Conservation (phyloP, 2,888 invertebrate species). For the Ellobium chinense region DNA sequence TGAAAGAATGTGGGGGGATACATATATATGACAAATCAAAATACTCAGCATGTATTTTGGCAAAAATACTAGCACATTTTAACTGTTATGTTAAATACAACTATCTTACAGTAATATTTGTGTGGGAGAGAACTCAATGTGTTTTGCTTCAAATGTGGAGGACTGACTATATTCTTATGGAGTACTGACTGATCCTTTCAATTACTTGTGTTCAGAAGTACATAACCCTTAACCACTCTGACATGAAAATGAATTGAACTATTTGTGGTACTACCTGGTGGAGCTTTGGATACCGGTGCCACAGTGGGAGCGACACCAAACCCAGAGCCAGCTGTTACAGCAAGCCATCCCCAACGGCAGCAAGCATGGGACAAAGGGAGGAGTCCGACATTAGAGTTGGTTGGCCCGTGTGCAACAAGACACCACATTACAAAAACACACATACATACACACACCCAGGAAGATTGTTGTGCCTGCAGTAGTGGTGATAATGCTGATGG, state of each 20-base stretch:
- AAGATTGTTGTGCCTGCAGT: background rate
- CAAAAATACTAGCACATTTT: too few relatives aligned
- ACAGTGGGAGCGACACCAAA: background rate
- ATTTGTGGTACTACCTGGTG: slow-evolving; percentile 39
- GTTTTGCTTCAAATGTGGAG: too few relatives aligned
- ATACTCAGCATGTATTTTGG: too few relatives aligned
- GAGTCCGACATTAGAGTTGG: background rate
- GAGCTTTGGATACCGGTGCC: slow-evolving; percentile 15
- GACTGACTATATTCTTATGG: too few relatives aligned
- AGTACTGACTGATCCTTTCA: too few relatives aligned
- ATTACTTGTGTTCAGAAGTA: too few relatives aligned
- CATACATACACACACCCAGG: background rate
- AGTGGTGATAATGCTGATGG: slow-evolving; percentile 1
- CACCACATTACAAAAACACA: background rate
- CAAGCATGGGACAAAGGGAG: background rate
- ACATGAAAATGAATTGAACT: background rate
- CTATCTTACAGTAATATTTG: too few relatives aligned
- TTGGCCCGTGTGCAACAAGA: background rate
- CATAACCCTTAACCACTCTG: too few relatives aligned
- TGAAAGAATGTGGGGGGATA: too few relatives aligned
- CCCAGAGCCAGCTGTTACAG: slow-evolving; percentile 22
- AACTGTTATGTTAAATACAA: too few relatives aligned
- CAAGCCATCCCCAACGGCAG: background rate
- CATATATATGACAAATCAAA: too few relatives aligned
- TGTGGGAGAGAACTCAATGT: too few relatives aligned